A percentile compares a stretch with the other conserved stretches of the same genome.
These are phyloP conservation scores for Geopemphigus sp. DNA, from an alignment of 1,140 invertebrate genomes.

Conservation along the genomic window DNA sequence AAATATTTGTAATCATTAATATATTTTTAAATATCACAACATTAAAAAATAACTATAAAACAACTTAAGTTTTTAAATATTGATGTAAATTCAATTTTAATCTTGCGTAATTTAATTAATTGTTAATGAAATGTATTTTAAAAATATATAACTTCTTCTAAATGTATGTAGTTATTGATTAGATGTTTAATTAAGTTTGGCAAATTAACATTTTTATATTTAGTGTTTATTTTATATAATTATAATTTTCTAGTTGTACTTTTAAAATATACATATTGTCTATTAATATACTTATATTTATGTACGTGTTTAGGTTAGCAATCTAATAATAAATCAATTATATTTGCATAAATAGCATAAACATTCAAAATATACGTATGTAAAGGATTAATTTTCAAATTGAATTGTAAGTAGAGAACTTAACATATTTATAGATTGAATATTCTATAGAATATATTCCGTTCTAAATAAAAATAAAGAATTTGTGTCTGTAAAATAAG, in stretches of 20 bases:
- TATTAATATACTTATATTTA: not conserved
- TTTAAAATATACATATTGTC: slow-evolving; percentile 2
- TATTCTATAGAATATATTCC: not conserved
- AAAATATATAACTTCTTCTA: not conserved
- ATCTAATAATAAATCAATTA: not conserved
- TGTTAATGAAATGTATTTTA: slow-evolving; percentile 18
- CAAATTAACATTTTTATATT: not conserved
- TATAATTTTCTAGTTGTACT: not conserved
- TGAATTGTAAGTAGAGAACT: slow-evolving; percentile 7
- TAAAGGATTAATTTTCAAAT: not conserved
- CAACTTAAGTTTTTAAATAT: slow-evolving; percentile 2
- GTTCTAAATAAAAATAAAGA: too few relatives aligned
- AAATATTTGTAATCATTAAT: not conserved
- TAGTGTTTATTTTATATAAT: not conserved
- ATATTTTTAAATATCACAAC: not conserved
- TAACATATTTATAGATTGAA: not conserved
- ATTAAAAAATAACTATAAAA: slow-evolving; percentile 29
- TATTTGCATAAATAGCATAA: not conserved
- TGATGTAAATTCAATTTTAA: not conserved
- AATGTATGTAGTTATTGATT: slow-evolving; percentile 14
- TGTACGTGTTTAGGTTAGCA: slow-evolving; percentile 23
- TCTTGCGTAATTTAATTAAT: not conserved
- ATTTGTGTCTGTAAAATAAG: too few relatives aligned
- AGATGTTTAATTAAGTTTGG: not conserved
- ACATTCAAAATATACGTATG: slow-evolving; percentile 2